Percentiles rank a stretch among this genome's conserved stretches.
These are phyloP conservation scores for Melospiza melodia DNA, from an alignment of 2,113 vertebrate species.

Conservation along the genomic window DNA sequence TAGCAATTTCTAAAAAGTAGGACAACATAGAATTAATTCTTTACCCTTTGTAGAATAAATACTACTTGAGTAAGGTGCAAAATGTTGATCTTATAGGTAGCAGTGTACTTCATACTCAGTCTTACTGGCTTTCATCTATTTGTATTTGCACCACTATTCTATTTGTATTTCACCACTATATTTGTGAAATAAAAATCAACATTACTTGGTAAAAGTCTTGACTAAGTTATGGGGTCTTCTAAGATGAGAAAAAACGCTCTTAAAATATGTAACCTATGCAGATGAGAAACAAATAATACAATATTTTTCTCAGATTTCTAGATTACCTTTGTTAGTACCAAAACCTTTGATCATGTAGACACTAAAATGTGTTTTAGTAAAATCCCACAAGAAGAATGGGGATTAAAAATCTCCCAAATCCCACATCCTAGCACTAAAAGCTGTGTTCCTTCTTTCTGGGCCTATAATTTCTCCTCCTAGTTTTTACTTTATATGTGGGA, in stretches of 20 bases:
- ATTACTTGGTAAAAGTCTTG: not conserved
- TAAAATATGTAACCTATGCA: not conserved
- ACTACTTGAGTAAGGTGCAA: not conserved
- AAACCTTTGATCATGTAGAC: not conserved
- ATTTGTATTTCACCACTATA: not conserved
- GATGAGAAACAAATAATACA: not conserved
- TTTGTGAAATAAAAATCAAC: not conserved
- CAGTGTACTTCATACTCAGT: not conserved
- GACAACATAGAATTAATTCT: not conserved
- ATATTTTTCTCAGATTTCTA: not conserved
- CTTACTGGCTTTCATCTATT: not conserved
- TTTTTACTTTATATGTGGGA: not conserved
- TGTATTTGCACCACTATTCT: not conserved
- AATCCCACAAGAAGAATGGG: not conserved
- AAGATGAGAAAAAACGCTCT: not conserved
- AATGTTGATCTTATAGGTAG: not conserved
- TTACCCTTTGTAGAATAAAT: not conserved
- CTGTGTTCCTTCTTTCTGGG: not conserved
- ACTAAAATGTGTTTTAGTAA: not conserved
- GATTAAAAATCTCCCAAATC: not conserved
- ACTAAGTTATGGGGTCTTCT: not conserved
- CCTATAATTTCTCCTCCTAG: not conserved
- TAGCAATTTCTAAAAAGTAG: not conserved
- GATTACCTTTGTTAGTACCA: not conserved
- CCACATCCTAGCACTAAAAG: not conserved